These are phyloP conservation scores for Rhogogaster chlorosoma DNA, from an alignment of 2,888 invertebrate species.

Conservation along the genomic window DNA sequence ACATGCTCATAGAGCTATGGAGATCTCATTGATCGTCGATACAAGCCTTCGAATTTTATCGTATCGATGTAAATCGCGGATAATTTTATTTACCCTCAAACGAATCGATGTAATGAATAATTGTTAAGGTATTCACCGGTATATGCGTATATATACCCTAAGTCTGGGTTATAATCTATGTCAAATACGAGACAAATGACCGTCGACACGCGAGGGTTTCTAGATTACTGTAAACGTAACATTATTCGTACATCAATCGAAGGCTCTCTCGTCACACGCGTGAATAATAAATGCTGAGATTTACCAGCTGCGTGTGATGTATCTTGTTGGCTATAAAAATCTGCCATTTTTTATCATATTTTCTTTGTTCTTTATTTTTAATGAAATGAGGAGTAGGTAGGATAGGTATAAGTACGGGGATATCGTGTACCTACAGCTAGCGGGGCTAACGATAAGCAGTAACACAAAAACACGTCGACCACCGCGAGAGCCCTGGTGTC, in stretches of 20 bases:
- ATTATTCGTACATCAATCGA: too few relatives aligned
- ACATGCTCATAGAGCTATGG: background rate
- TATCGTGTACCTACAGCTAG: background rate
- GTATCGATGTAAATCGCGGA: background rate
- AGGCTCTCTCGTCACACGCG: background rate
- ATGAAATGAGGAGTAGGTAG: background rate
- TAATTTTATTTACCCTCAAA: background rate
- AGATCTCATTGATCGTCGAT: background rate
- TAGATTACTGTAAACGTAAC: background rate
- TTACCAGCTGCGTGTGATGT: slow-evolving; percentile 10
- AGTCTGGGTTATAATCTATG: slow-evolving; percentile 55
- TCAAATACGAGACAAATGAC: slow-evolving; percentile 59
- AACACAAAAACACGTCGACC: slow-evolving; percentile 22
- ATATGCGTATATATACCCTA: background rate
- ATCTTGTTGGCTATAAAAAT: background rate
- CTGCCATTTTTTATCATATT: background rate
- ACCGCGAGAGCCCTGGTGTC: slow-evolving; percentile 18
- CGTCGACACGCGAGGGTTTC: slow-evolving; percentile 51
- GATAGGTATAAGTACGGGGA: slow-evolving; percentile 18
- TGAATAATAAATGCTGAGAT: slow-evolving; percentile 41
- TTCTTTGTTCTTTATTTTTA: background rate
- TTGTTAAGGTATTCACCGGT: slow-evolving; percentile 42
- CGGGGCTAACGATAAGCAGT: slow-evolving; percentile 38
- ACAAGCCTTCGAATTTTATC: background rate
- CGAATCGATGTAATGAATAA: slow-evolving; percentile 43